Conservation (phyloP, 2,113 vertebrate genomes). For the Erythrocercus mccallii region DNA sequence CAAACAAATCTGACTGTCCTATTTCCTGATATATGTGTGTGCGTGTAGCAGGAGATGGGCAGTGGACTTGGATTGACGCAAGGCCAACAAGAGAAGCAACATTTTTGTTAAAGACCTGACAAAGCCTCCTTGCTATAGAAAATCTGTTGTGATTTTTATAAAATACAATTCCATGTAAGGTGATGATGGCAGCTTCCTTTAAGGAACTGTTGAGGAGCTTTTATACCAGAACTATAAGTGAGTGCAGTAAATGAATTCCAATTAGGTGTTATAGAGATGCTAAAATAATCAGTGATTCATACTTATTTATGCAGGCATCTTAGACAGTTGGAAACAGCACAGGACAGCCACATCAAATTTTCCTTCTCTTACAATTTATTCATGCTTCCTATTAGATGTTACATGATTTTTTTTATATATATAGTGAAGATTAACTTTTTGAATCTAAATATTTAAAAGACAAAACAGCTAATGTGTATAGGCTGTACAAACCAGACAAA, state of each 20-base stretch:
- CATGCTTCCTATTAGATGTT: background rate
- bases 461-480: background rate
- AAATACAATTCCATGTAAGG: background rate
- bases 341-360: background rate
- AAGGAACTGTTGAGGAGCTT: background rate
- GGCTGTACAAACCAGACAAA: background rate
- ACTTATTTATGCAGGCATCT: background rate
- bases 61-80: background rate
- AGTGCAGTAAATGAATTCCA: background rate
- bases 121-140: background rate
- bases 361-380: background rate
- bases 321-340: background rate
- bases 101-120: background rate
- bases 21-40: background rate
- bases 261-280: background rate
- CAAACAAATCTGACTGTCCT: background rate
- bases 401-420: background rate
- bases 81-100: background rate
- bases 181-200: background rate
- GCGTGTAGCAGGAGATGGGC: background rate
- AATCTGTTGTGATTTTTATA: background rate
- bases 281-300: background rate
- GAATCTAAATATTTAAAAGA: background rate
- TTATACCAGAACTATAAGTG: background rate
- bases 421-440: background rate